Conservation (phyloP, 2,797 vertebrate genomes). For the Miichthys miiuy region DNA sequence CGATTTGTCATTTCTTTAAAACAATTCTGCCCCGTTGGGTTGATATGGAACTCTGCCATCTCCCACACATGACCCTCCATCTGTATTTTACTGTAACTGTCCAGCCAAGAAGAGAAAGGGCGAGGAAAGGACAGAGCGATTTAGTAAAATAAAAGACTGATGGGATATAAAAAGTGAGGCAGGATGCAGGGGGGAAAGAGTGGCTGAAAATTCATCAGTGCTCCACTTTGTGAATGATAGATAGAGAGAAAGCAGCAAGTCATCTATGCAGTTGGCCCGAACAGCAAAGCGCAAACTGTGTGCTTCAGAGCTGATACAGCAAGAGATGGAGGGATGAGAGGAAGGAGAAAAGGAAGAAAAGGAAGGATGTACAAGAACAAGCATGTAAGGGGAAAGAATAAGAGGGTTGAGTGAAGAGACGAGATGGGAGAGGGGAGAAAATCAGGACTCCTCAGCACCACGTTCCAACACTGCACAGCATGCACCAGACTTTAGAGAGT, state of each 20-base stretch:
- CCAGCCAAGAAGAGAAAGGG: constrained; percentile 26
- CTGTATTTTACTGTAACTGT: constrained; percentile 10
- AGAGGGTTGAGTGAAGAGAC: constrained; percentile 45
- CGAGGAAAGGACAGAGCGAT: constrained; percentile 20
- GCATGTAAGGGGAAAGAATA: constrained; percentile 18
- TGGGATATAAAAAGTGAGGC: constrained; percentile 24
- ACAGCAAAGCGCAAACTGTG: constrained; percentile 36
- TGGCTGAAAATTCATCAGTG: constrained; percentile 21
- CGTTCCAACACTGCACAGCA: constrained; percentile 43
- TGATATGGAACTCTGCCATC: neutral
- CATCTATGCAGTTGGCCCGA: constrained; percentile 45
- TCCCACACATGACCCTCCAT: neutral
- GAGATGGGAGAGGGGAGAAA: constrained; percentile 29
- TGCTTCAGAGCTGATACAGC: constrained; percentile 51
- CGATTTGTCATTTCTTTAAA: constrained; percentile 4
- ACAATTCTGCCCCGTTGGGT: neutral
- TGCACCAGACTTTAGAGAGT: constrained; percentile 37
- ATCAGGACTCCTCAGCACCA: constrained; percentile 34
- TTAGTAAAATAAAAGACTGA: constrained; percentile 27
- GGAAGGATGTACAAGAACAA: constrained; percentile 26
- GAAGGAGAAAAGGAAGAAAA: constrained; percentile 30
- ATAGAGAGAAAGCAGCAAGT: constrained; percentile 54
- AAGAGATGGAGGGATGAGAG: constrained; percentile 46
- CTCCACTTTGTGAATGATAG: constrained; percentile 53
- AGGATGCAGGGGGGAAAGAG: neutral